Base-by-base conservation (phyloP, 2,888 invertebrate genomes). In the Encarsia formosa region DNA sequence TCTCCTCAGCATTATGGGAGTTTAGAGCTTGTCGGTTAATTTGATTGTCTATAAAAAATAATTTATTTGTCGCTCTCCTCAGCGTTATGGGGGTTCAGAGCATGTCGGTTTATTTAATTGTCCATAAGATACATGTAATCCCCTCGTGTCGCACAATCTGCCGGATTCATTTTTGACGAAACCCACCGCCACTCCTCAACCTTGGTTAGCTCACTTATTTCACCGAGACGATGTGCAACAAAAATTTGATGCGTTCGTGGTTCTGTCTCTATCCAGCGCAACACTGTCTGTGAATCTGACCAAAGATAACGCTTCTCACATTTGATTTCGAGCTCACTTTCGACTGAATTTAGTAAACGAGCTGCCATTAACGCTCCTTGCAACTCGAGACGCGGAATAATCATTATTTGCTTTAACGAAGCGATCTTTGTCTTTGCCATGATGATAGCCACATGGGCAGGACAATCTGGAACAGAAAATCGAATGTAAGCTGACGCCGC, bases 371-470 rank as follows among this genome's bases (percentile, higher is more conserved):
- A 13, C 4, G 47, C 39, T 13, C 39, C 29, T 19, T 39, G 38
- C 11, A 47, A 31, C 18, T 39, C 47, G 26, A 47, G 9, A 3
- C 31, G 26, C 2, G 39, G 39, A 5, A 47, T 39, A 5, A 22
- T 4, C 6, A 26, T 11, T 4, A 19, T 9, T 11, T 9, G 32
- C 23, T 40, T 46, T 20, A 20, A 4, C 5, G 40, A 46, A 2
- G 46, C 40, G 22, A 41, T 41, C 4, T 16, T 38, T 4, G 46
- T 20, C 20, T 52, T 46, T 1, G 38, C 51, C 8, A 23, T 11
- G 5, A 41, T n/a, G 2, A 52, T 5, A 15, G 39, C 19, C 11
- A 46, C n/a, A 8, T 32, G 40, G 2, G 40, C 40, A 2, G 19
- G 6, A 1, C 4, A 5, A 1, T 16, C 19, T 3, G 16, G 5